Conservation (phyloP, 2,113 vertebrate species). For the Mungos mungo region DNA sequence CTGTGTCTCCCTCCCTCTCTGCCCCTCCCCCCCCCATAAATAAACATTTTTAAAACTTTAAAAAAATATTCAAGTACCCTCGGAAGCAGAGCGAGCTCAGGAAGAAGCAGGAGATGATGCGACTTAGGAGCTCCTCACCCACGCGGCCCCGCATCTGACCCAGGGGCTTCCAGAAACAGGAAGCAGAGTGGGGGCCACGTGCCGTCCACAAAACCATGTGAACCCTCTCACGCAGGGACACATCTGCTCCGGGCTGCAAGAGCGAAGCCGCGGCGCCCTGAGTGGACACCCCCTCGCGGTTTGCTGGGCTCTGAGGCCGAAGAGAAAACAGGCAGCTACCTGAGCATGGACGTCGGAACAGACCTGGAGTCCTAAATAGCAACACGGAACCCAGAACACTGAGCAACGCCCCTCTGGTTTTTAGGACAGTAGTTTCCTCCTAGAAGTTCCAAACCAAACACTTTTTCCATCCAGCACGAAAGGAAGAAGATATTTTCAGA, state of each 20-base stretch:
- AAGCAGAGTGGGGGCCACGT: background rate
- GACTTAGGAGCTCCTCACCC: accelerated
- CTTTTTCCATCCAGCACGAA: background rate
- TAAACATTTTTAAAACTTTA: too few relatives aligned
- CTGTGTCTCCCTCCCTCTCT: too few relatives aligned
- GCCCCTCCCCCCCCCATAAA: too few relatives aligned
- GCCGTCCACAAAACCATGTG: accelerated
- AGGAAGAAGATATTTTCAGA: background rate
- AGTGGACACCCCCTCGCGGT: background rate
- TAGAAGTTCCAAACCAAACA: background rate
- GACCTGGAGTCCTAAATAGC: background rate
- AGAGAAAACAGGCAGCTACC: background rate
- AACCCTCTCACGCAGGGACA: background rate
- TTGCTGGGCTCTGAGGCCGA: too few relatives aligned
- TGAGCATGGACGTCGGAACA: background rate
- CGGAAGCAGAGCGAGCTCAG: accelerated
- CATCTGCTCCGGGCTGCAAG: background rate
- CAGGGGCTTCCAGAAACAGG: background rate
- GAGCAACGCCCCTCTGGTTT: too few relatives aligned
- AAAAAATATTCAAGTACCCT: background rate
- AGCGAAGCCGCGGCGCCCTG: background rate
- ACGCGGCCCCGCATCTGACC: background rate
- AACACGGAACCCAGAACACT: background rate
- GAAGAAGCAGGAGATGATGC: background rate
- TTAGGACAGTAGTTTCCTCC: background rate